Evolutionary conservation across 2,113 vertebrate species (phyloP).

Genomic region (Oplegnathus fasciatus): DNA sequence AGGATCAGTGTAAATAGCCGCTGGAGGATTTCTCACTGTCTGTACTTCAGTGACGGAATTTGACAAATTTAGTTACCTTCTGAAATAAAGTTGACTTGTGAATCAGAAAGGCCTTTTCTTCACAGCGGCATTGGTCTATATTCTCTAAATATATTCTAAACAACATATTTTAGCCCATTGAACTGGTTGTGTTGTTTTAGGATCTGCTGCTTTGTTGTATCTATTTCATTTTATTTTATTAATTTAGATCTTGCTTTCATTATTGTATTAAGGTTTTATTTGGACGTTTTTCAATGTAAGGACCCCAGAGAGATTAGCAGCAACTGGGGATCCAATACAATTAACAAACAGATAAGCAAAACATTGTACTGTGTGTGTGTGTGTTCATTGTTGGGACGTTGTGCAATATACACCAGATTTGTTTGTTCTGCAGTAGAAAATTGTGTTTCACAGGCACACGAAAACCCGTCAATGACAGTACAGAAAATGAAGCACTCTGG

Average conservation of each 20-base stretch:
- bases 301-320: too few species aligned
- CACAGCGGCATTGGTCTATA: neutral
- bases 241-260: too few species aligned
- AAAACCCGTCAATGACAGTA: neutral
- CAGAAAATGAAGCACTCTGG: neutral
- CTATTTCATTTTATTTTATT: too few species aligned
- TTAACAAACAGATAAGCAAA: neutral
- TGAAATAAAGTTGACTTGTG: neutral
- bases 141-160: too few species aligned
- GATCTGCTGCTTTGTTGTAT: neutral
- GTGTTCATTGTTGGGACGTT: neutral
- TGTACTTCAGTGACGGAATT: neutral
- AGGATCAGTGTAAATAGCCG: neutral
- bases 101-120: neutral
- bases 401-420: neutral
- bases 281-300: too few species aligned
- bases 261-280: too few species aligned
- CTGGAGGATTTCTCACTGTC: constrained; percentile 8
- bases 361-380: neutral
- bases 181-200: neutral
- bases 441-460: neutral
- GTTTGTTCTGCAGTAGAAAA: neutral
- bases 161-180: too few species aligned
- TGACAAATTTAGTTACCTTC: neutral
- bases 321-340: too few species aligned